Conservation (phyloP, 1,140 invertebrate species). For the Bombus superbus region DNA sequence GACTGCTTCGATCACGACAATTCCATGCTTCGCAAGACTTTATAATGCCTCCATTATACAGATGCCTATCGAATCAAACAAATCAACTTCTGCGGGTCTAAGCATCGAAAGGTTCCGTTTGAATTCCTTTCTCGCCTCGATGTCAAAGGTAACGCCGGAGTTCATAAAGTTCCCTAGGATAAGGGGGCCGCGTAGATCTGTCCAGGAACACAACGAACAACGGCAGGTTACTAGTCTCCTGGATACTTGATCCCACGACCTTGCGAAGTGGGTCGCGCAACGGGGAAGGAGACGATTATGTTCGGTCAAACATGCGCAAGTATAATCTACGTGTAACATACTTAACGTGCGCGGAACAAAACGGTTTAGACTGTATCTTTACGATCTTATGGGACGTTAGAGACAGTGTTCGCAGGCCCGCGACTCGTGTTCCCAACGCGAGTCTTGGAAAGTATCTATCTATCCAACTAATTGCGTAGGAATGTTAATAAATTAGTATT, state of each 20-base stretch:
- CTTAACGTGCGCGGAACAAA: slow-evolving; percentile 72
- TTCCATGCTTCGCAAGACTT: not conserved
- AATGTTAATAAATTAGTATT: not conserved
- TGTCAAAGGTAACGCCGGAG: not conserved
- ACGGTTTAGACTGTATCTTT: slow-evolving; percentile 48
- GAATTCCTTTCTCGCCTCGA: slow-evolving; percentile 10
- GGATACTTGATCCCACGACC: slow-evolving; percentile 67
- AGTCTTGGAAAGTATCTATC: not conserved
- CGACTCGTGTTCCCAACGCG: not conserved
- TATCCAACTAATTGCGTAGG: not conserved
- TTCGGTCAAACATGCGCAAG: slow-evolving; percentile 66
- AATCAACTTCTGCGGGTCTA: not conserved
- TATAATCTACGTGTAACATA: slow-evolving; percentile 71
- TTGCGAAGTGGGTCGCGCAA: slow-evolving; percentile 75
- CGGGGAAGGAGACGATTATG: slow-evolving; percentile 67
- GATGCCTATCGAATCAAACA: not conserved
- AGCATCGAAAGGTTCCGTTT: not conserved
- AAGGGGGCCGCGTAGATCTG: not conserved
- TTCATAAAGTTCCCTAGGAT: not conserved
- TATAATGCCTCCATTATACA: not conserved
- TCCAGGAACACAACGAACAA: slow-evolving; percentile 47
- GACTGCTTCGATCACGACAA: not conserved
- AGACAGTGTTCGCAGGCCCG: not conserved
- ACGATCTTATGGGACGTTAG: slow-evolving; percentile 7
- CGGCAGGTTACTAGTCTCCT: slow-evolving; percentile 53